Percentiles rank a stretch among this genome's conserved stretches.
Conservation (phyloP, 92 coral and sea anemone genomes). For the Galaxea fascicularis region DNA sequence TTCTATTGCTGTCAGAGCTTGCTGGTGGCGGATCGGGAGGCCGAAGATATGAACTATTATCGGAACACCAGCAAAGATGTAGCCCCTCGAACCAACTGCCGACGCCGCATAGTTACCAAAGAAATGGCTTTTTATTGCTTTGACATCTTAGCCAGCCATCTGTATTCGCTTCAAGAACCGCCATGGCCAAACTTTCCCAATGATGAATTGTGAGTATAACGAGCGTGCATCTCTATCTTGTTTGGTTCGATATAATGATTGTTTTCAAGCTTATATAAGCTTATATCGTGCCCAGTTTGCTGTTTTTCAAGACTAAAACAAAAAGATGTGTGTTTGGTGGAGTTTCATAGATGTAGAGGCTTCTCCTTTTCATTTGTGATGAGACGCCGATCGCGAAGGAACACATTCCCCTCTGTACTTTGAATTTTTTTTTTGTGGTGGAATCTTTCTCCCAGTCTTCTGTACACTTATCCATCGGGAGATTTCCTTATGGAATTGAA, state of each 20-base stretch:
- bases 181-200: conserved; percentile 96
- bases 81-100: conserved; percentile 74
- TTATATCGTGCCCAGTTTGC: background rate
- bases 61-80: conserved; percentile 78
- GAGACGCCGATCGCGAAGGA: background rate
- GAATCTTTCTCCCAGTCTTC: background rate
- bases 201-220: conserved; percentile 93
- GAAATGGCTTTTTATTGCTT: conserved; percentile 99
- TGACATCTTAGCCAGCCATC: conserved; percentile 92
- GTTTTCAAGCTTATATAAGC: background rate
- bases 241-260: background rate
- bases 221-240: background rate
- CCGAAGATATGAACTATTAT: conserved; percentile 91
- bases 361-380: conserved; percentile 8
- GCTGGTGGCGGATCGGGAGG: conserved; percentile 85
- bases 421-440: background rate
- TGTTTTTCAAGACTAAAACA: background rate
- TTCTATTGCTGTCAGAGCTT: conserved; percentile 94
- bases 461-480: background rate
- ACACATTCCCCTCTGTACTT: background rate
- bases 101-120: conserved; percentile 88
- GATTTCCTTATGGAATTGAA: background rate
- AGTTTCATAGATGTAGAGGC: background rate
- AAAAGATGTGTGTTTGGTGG: background rate
- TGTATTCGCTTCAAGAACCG: conserved; percentile 91